Evolutionary conservation across 2,113 vertebrate genomes (phyloP).

Genomic region (Bubalus kerabau): DNA sequence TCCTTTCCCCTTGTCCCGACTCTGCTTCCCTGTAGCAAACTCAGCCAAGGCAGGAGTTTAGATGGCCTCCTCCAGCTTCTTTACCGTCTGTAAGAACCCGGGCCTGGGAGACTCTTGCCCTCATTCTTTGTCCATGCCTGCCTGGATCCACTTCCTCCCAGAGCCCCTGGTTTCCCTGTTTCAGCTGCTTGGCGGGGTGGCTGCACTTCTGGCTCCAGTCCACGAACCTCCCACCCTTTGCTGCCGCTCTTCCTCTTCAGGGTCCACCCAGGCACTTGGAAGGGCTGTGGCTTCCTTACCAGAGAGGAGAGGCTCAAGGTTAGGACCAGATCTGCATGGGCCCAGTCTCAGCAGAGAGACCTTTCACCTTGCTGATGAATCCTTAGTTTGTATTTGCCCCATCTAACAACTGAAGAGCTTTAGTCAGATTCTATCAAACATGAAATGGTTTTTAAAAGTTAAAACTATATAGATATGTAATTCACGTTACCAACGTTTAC

Average conservation of each 20-base stretch:
- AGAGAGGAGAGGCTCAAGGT: not conserved
- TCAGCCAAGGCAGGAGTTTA: not conserved
- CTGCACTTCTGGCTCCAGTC: not conserved
- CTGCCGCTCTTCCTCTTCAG: not conserved
- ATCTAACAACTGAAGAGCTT: not conserved
- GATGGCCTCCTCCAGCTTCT: not conserved
- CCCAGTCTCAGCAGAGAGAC: no score
- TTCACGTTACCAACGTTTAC: not conserved
- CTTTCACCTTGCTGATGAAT: not conserved
- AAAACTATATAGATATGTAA: not conserved
- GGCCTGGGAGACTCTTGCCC: rapidly evolving
- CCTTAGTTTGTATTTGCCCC: not conserved
- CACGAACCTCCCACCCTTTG: no score
- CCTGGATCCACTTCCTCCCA: not conserved
- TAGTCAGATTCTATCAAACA: not conserved
- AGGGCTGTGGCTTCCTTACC: not conserved
- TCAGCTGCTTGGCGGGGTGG: rapidly evolving
- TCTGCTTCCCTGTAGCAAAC: not conserved
- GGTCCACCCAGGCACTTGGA: not conserved
- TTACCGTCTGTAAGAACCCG: not conserved
- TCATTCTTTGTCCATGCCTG: no score
- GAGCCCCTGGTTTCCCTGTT: not conserved
- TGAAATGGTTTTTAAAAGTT: not conserved
- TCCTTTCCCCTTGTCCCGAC: not conserved
- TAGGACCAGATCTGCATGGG: not conserved